Percentiles rank a stretch among this genome's conserved stretches.
Evolutionary conservation across 2,113 vertebrate genomes (phyloP).

Genomic region (Ammodytes dubius): DNA sequence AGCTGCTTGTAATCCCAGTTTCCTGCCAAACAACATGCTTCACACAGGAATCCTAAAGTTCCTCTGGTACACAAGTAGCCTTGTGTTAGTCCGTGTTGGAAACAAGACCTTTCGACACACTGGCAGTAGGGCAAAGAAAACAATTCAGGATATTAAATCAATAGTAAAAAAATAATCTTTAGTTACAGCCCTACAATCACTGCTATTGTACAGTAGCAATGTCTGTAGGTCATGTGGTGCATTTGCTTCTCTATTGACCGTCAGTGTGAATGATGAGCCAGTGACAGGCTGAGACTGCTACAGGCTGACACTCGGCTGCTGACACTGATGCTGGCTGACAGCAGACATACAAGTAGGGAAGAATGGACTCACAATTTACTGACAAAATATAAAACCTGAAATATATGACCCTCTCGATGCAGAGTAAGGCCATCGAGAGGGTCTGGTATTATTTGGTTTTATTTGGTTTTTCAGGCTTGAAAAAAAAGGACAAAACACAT

Average conservation of each 20-base stretch:
- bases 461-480: neutral
- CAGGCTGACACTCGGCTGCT: constrained; percentile 66
- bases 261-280: constrained; percentile 5
- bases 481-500: neutral
- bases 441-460: neutral
- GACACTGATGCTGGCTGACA: constrained; percentile 16
- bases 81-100: neutral
- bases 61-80: constrained; percentile 9
- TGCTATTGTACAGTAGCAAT: neutral
- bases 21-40: constrained; percentile 70
- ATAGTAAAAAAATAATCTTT: neutral
- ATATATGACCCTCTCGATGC: neutral
- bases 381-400: neutral
- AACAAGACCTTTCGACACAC: constrained; percentile 13
- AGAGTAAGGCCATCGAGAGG: neutral
- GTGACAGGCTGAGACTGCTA: constrained; percentile 60
- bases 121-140: neutral
- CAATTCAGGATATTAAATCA: neutral
- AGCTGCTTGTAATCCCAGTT: constrained; percentile 56
- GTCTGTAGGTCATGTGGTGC: constrained; percentile 1
- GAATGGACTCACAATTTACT: constrained; percentile 19
- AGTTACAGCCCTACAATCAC: neutral
- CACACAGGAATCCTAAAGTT: constrained; percentile 52
- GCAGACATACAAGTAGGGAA: constrained; percentile 36
- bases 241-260: constrained; percentile 5